phyloP scores from a whole-genome alignment of 1,140 invertebrate species.

The Tetragnatha versicolor region DNA sequence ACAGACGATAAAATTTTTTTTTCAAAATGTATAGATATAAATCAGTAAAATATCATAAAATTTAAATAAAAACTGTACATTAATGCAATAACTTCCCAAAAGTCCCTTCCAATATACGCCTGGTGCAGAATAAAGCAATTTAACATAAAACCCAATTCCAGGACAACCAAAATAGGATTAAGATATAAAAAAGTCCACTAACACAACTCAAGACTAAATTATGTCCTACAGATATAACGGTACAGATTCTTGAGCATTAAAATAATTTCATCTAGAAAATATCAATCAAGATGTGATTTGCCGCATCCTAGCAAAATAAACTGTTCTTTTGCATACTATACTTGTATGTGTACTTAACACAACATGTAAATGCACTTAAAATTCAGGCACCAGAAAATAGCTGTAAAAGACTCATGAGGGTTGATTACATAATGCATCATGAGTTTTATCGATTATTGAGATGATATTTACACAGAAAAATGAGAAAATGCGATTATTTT shows the following conservation, averaged over 20 bases:
- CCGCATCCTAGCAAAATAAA: slow-evolving; percentile 29
- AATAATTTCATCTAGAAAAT: slow-evolving; percentile 12
- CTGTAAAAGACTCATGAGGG: neutral
- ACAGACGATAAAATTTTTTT: too few species aligned
- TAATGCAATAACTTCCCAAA: too few species aligned
- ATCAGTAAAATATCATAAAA: too few species aligned
- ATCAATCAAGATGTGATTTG: slow-evolving; percentile 6
- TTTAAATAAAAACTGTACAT: too few species aligned
- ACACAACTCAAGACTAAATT: neutral
- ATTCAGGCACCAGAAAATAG: slow-evolving; percentile 46
- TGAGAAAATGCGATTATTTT: slow-evolving; percentile 65
- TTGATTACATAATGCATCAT: neutral
- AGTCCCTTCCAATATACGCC: too few species aligned
- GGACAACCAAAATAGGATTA: neutral
- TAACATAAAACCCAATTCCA: neutral
- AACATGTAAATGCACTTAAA: slow-evolving; percentile 50
- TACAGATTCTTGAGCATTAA: slow-evolving; percentile 14
- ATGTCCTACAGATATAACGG: neutral
- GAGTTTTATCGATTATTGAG: neutral
- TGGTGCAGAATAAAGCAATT: neutral
- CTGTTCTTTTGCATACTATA: slow-evolving; percentile 1
- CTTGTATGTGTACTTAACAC: slow-evolving; percentile 19
- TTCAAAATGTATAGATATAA: too few species aligned
- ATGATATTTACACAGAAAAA: neutral
- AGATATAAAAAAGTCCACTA: neutral